phyloP scores from a whole-genome alignment of 2,888 invertebrate species.

The Panorpa germanica region DNA sequence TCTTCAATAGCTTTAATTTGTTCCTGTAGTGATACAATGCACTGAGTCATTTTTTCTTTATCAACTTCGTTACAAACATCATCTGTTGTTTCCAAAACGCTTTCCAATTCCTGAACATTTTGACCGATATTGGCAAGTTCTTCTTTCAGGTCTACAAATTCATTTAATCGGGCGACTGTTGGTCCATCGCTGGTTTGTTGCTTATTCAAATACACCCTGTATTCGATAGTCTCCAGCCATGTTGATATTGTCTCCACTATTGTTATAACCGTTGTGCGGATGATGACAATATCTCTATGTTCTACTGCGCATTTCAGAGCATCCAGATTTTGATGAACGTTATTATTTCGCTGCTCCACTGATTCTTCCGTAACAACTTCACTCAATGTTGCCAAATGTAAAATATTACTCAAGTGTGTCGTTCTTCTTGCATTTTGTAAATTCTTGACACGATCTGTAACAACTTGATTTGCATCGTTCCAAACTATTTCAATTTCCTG shows the following conservation, averaged over 20 bases:
- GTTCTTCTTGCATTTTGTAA: slow-evolving; percentile 30
- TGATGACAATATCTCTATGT: slow-evolving; percentile 31
- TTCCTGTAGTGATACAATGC: slow-evolving; percentile 36
- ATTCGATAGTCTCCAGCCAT: slow-evolving; percentile 73
- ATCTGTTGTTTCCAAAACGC: slow-evolving; percentile 29
- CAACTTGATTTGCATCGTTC: slow-evolving; percentile 30
- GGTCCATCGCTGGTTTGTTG: slow-evolving; percentile 35
- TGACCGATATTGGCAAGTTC: slow-evolving; percentile 47
- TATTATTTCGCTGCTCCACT: slow-evolving; percentile 30
- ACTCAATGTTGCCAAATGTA: slow-evolving; percentile 38
- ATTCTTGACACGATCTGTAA: slow-evolving; percentile 32
- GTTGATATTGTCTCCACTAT: slow-evolving; percentile 66
- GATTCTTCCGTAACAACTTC: slow-evolving; percentile 33
- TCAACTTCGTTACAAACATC: slow-evolving; percentile 27
- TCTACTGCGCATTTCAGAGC: slow-evolving; percentile 37
- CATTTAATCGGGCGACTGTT: slow-evolving; percentile 35
- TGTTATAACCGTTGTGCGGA: slow-evolving; percentile 51
- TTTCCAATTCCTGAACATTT: slow-evolving; percentile 42
- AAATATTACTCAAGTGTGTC: slow-evolving; percentile 35
- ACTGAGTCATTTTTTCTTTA: slow-evolving; percentile 28
- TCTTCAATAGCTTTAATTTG: slow-evolving; percentile 53
- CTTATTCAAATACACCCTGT: slow-evolving; percentile 45
- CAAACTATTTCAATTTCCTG: slow-evolving; percentile 22
- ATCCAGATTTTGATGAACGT: slow-evolving; percentile 38
- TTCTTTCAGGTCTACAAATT: slow-evolving; percentile 39